Evolutionary conservation across 2,113 vertebrate genomes (phyloP).

Genomic region (Argyrosomus japonicus): DNA sequence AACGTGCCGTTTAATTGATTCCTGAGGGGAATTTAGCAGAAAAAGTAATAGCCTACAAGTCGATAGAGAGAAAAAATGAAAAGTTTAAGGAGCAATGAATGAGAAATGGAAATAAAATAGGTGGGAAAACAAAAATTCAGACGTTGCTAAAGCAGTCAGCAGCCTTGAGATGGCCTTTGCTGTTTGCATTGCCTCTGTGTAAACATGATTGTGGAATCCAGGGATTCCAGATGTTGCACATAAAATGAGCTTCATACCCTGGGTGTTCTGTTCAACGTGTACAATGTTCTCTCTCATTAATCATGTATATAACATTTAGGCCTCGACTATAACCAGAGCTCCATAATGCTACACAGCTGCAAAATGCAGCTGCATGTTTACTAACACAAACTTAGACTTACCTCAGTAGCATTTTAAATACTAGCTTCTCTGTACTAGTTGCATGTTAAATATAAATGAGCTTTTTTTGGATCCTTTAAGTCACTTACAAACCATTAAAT

Average conservation of each 20-base stretch:
- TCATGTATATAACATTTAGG: neutral
- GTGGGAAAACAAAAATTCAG: neutral
- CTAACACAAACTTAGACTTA: neutral
- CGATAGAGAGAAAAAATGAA: neutral
- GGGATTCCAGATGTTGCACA: slow-evolving; percentile 59
- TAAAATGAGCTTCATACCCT: slow-evolving; percentile 12
- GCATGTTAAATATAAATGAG: too few species aligned
- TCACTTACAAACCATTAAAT: neutral
- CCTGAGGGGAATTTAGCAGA: too few species aligned
- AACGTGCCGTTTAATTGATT: neutral
- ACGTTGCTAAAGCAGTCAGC: neutral
- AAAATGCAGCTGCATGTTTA: neutral
- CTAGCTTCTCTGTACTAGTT: too few species aligned
- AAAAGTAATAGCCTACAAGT: neutral
- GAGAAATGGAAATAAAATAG: too few species aligned
- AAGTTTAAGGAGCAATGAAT: neutral
- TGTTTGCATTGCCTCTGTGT: slow-evolving; percentile 60
- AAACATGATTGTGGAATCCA: slow-evolving; percentile 51
- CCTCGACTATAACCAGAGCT: neutral
- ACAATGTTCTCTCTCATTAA: neutral
- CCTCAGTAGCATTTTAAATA: neutral
- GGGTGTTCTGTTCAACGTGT: neutral
- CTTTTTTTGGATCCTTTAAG: too few species aligned
- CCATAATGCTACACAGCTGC: neutral
- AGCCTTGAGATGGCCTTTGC: slow-evolving; percentile 46